These are phyloP conservation scores for Saccostrea echinata DNA, from an alignment of 1,140 invertebrate species.

Conservation along the genomic window DNA sequence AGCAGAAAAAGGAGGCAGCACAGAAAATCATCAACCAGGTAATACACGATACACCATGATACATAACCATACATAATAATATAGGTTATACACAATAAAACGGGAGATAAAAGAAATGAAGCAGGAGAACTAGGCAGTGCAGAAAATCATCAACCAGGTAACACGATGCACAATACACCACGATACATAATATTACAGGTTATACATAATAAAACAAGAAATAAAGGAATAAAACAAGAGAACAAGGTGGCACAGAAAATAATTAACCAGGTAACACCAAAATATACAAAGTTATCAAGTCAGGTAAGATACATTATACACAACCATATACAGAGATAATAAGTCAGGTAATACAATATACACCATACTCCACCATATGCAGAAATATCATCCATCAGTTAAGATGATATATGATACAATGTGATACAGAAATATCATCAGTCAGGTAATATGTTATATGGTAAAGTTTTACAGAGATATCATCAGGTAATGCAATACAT, in stretches of 20 bases:
- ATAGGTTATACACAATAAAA: slow-evolving; percentile 78
- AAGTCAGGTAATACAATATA: neutral
- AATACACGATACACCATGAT: neutral
- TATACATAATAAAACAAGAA: slow-evolving; percentile 83
- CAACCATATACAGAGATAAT: neutral
- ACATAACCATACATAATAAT: neutral
- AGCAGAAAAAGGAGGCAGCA: slow-evolving; percentile 88
- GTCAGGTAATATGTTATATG: neutral
- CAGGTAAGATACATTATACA: neutral
- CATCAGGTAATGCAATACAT: neutral
- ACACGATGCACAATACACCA: neutral
- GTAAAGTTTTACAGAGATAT: neutral
- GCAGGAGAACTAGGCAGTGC: slow-evolving; percentile 87
- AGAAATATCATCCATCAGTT: neutral
- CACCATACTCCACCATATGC: neutral
- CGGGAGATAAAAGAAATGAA: slow-evolving; percentile 88
- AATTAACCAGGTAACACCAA: neutral
- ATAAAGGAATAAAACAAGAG: slow-evolving; percentile 90
- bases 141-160: slow-evolving; percentile 4
- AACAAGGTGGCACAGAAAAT: slow-evolving; percentile 83
- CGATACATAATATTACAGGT: neutral
- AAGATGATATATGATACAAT: neutral
- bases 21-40: slow-evolving; percentile 5
- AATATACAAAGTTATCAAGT: neutral
- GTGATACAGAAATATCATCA: neutral